phyloP scores from a whole-genome alignment of 2,888 invertebrate species.

The Drosophila testacea region DNA sequence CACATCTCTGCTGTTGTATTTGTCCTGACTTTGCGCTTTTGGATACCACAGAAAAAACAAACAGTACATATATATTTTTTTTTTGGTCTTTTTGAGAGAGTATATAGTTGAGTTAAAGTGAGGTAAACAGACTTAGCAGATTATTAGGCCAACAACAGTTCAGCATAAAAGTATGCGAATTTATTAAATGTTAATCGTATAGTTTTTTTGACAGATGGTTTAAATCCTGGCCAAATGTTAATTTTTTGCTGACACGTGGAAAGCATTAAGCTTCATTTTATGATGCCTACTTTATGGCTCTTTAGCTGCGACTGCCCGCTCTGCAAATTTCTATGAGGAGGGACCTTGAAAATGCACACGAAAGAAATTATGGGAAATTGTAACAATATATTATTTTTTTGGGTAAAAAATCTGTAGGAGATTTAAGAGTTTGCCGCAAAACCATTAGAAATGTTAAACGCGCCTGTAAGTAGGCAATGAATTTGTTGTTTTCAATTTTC shows the following conservation, averaged over 20 bases:
- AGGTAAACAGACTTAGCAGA: constrained; percentile 21
- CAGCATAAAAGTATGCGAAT: constrained; percentile 11
- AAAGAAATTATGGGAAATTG: constrained; percentile 2
- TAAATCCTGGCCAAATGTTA: constrained; percentile 5
- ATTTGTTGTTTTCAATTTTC: constrained; percentile 74
- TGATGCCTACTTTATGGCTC: constrained; percentile 26
- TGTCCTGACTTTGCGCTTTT: constrained; percentile 75
- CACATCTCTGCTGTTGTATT: constrained; percentile 29
- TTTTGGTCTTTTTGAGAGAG: neutral
- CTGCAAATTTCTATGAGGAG: neutral
- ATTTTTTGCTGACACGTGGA: constrained; percentile 25
- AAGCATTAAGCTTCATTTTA: constrained; percentile 5
- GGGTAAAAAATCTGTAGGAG: constrained; percentile 1
- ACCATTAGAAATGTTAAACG: constrained; percentile 36
- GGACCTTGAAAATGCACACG: constrained; percentile 1
- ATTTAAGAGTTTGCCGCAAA: constrained; percentile 14
- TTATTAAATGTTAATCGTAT: constrained; percentile 22
- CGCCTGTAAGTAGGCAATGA: constrained; percentile 40
- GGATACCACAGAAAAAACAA: constrained; percentile 16
- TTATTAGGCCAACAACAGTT: constrained; percentile 45
- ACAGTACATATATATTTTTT: constrained; percentile 3
- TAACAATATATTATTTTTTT: neutral
- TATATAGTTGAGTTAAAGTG: neutral
- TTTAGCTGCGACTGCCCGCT: constrained; percentile 22
- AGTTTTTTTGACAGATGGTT: constrained; percentile 26